These are phyloP conservation scores for Pterocles burchelli DNA, from an alignment of 2,113 vertebrate species.

Conservation along the genomic window DNA sequence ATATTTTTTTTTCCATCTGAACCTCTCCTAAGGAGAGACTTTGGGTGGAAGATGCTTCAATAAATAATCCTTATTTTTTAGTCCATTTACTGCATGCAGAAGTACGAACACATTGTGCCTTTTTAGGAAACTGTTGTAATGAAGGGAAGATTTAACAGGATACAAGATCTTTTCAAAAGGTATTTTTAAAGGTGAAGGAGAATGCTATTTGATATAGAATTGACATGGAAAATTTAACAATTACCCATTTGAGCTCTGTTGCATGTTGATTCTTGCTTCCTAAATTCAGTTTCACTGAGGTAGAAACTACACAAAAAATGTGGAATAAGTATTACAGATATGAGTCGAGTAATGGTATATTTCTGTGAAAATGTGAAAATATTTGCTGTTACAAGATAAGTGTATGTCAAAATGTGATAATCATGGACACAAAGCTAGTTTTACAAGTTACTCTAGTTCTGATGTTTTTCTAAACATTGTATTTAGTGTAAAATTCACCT, in stretches of 20 bases:
- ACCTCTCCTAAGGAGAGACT: conserved; percentile 65
- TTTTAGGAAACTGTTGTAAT: conserved; percentile 54
- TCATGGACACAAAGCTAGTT: neutral
- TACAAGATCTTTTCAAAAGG: conserved; percentile 25
- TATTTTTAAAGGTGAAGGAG: conserved; percentile 44
- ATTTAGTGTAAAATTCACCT: conserved; percentile 8
- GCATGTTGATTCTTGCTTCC: conserved; percentile 41
- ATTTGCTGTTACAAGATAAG: conserved; percentile 39
- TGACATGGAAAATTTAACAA: neutral
- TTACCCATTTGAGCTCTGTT: conserved; percentile 8
- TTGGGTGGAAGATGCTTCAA: conserved; percentile 58
- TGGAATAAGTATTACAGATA: neutral
- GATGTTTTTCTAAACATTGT: neutral
- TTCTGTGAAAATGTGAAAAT: conserved; percentile 43
- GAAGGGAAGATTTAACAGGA: conserved; percentile 48
- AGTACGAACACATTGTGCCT: conserved; percentile 76
- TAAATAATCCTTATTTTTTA: conserved; percentile 62
- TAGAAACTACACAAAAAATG: neutral
- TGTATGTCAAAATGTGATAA: conserved; percentile 18
- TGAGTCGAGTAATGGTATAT: conserved; percentile 26
- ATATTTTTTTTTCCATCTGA: conserved; percentile 49
- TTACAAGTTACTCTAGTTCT: neutral
- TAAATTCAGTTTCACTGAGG: neutral
- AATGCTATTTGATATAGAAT: neutral
- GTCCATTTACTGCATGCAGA: conserved; percentile 78